phyloP scores from a whole-genome alignment of 2,113 vertebrate genomes.

The Odobenus rosmarus region DNA sequence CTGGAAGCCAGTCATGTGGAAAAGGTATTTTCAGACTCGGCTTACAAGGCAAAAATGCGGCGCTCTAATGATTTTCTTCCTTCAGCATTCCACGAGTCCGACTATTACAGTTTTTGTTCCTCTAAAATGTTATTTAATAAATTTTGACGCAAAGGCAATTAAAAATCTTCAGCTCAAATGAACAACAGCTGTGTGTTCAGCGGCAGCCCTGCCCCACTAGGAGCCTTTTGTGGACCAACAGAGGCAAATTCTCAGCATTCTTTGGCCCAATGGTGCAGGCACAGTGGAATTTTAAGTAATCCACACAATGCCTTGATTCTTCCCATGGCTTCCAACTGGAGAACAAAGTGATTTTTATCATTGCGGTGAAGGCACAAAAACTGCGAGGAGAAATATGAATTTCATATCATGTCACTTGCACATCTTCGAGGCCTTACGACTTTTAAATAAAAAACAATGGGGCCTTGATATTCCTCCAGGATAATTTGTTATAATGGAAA shows the following conservation, averaged over 20 bases:
- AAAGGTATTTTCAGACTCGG: conserved; percentile 47
- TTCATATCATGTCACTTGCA: conserved; percentile 55
- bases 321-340: conserved; percentile 15
- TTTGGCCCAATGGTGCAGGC: conserved; percentile 1
- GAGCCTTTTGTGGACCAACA: not conserved
- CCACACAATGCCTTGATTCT: conserved; percentile 60
- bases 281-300: conserved; percentile 52
- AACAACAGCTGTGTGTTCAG: conserved; percentile 56
- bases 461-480: not conserved
- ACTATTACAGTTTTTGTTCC: conserved; percentile 62
- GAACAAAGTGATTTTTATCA: conserved; percentile 61
- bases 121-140: conserved; percentile 72
- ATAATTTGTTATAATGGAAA: not conserved
- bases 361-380: not conserved
- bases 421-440: not conserved
- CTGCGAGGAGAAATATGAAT: conserved; percentile 27
- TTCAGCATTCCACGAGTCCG: conserved; percentile 41
- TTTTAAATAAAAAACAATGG: conserved; percentile 15
- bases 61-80: conserved; percentile 28
- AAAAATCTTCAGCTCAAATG: conserved; percentile 61
- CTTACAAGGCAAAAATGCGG: not conserved
- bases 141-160: conserved; percentile 67
- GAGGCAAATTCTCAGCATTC: conserved; percentile 61
- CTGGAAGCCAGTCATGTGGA: conserved; percentile 14
- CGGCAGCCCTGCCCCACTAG: not conserved